Evolutionary conservation across 1,140 invertebrate species (phyloP).

Genomic region (Nylanderia fulva): DNA sequence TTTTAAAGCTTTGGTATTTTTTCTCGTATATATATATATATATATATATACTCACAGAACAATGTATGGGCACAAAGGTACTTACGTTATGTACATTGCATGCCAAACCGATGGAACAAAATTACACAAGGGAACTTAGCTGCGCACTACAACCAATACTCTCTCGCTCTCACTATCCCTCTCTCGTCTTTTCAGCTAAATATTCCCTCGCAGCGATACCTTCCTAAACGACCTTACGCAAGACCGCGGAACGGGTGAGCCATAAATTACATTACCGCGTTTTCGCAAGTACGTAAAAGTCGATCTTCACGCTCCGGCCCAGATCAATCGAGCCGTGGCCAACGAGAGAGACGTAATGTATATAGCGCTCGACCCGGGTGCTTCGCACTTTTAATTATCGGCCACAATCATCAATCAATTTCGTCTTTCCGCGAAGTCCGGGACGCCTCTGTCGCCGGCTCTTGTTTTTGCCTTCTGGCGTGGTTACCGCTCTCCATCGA

Average conservation of each 20-base stretch:
- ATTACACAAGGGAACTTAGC: slow-evolving; percentile 51
- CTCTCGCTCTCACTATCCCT: background rate
- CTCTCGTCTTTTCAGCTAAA: slow-evolving; percentile 28
- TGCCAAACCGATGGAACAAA: slow-evolving; percentile 37
- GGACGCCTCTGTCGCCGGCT: slow-evolving; percentile 55
- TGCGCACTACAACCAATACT: slow-evolving; percentile 24
- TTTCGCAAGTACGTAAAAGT: slow-evolving; percentile 63
- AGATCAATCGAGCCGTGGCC: slow-evolving; percentile 54
- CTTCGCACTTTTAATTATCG: slow-evolving; percentile 75
- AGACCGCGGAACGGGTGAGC: slow-evolving; percentile 42
- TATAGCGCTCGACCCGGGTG: background rate
- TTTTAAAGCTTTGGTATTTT: background rate
- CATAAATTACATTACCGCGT: slow-evolving; percentile 57
- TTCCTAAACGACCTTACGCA: slow-evolving; percentile 54
- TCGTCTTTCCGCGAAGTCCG: slow-evolving; percentile 62
- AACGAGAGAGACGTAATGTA: slow-evolving; percentile 21
- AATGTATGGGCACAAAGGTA: background rate
- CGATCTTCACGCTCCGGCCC: slow-evolving; percentile 49
- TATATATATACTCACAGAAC: slow-evolving; percentile 11
- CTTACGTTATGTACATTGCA: background rate
- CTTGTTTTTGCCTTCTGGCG: slow-evolving; percentile 72
- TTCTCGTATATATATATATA: too few species aligned
- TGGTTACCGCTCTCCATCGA: slow-evolving; percentile 68
- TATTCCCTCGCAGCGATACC: slow-evolving; percentile 50
- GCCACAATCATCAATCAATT: slow-evolving; percentile 79